Conservation (phyloP, 2,113 vertebrate species). For the Barbus barbus region DNA sequence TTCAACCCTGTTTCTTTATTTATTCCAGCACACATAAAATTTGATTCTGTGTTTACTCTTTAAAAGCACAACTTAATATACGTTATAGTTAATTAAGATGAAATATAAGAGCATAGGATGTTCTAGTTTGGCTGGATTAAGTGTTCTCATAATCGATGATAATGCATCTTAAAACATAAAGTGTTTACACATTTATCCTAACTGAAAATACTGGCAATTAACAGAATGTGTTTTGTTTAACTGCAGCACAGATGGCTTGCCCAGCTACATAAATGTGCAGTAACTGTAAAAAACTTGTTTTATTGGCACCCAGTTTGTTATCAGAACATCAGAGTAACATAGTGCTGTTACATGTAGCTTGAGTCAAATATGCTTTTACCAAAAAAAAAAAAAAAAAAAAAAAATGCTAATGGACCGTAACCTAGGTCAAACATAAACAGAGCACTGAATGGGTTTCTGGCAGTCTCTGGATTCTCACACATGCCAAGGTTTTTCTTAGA, state of each 20-base stretch:
- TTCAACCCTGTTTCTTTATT: background rate
- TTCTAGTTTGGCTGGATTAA: background rate
- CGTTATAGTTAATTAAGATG: background rate
- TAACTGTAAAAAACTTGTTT: background rate
- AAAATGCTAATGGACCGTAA: constrained; percentile 14
- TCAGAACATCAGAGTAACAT: background rate
- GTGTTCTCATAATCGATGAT: background rate
- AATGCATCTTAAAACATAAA: background rate
- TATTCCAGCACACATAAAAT: background rate
- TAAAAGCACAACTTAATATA: background rate
- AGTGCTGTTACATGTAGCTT: background rate
- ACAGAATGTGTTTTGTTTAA: constrained; percentile 4
- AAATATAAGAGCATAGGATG: background rate
- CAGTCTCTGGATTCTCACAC: constrained; percentile 12
- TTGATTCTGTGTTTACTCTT: background rate
- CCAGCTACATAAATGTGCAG: background rate
- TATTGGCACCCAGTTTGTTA: background rate
- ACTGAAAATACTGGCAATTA: background rate
- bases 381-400: background rate
- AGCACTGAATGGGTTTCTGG: background rate
- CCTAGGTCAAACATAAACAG: constrained; percentile 20
- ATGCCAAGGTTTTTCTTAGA: constrained; percentile 18
- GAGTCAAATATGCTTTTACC: background rate
- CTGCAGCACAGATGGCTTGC: constrained; percentile 1
- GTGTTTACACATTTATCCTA: constrained; percentile 1